Conservation (phyloP, 2,113 vertebrate genomes). For the Sialia sialis region DNA sequence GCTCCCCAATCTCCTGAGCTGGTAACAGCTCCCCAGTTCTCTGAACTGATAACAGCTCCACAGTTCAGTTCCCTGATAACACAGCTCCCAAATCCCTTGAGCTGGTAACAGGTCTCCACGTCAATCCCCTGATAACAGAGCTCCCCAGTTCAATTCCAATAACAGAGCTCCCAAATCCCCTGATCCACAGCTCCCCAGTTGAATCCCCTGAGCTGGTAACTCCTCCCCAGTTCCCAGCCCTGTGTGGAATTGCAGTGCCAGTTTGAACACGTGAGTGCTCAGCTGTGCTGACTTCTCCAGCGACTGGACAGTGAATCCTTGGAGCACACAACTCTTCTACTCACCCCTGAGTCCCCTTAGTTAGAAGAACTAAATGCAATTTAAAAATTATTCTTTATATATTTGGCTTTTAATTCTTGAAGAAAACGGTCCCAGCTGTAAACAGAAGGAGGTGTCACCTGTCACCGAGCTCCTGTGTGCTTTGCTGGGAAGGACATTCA, state of each 20-base stretch:
- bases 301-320: neutral
- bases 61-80: no score
- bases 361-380: neutral
- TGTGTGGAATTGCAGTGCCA: neutral
- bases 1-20: no score
- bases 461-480: neutral
- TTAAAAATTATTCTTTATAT: neutral
- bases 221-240: neutral
- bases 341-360: rapidly evolving
- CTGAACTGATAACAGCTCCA: no score
- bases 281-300: neutral
- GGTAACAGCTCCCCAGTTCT: no score
- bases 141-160: neutral
- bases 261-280: rapidly evolving
- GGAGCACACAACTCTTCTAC: neutral
- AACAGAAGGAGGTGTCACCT: neutral
- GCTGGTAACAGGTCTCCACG: neutral
- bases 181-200: no score
- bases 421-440: neutral
- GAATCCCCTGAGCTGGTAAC: neutral
- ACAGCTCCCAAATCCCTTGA: no score
- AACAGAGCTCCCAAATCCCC: no score
- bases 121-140: no score
- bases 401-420: neutral
- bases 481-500: neutral